Conservation (phyloP, 1,140 invertebrate genomes). For the Drepana arcuata region DNA sequence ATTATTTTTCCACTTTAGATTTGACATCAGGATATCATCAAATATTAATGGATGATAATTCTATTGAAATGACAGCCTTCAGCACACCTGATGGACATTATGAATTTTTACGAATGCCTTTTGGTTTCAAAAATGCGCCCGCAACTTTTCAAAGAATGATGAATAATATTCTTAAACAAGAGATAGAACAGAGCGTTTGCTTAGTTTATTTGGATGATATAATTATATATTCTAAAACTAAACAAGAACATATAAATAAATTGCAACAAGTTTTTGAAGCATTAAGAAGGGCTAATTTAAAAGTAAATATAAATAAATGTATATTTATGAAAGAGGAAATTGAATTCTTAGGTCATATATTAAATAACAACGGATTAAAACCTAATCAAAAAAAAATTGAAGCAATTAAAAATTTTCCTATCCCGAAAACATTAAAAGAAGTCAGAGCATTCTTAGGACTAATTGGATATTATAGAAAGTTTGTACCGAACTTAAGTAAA, state of each 20-base stretch:
- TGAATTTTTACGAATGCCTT: slow-evolving; percentile 38
- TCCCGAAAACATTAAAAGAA: slow-evolving; percentile 40
- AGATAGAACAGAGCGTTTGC: slow-evolving; percentile 15
- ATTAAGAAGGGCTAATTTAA: slow-evolving; percentile 37
- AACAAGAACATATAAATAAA: slow-evolving; percentile 31
- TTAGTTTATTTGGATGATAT: slow-evolving; percentile 58
- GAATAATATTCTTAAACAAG: slow-evolving; percentile 35
- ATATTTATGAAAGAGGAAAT: slow-evolving; percentile 50
- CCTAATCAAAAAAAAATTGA: slow-evolving; percentile 54
- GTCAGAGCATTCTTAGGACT: slow-evolving; percentile 61
- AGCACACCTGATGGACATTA: slow-evolving; percentile 26
- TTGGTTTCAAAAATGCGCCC: slow-evolving; percentile 34
- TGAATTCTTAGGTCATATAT: slow-evolving; percentile 50
- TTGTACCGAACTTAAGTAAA: slow-evolving; percentile 41
- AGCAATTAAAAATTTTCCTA: slow-evolving; percentile 42
- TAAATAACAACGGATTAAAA: slow-evolving; percentile 48
- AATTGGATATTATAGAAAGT: slow-evolving; percentile 18
- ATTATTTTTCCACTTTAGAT: slow-evolving; percentile 54
- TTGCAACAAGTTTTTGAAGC: slow-evolving; percentile 35
- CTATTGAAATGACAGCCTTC: slow-evolving; percentile 62
- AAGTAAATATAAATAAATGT: slow-evolving; percentile 39
- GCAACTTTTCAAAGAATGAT: slow-evolving; percentile 27
- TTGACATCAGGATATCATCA: slow-evolving; percentile 60
- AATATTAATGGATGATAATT: slow-evolving; percentile 31
- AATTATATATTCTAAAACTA: slow-evolving; percentile 27